Conservation (phyloP, 1,140 invertebrate genomes). For the Zaprionus camerounensis region DNA sequence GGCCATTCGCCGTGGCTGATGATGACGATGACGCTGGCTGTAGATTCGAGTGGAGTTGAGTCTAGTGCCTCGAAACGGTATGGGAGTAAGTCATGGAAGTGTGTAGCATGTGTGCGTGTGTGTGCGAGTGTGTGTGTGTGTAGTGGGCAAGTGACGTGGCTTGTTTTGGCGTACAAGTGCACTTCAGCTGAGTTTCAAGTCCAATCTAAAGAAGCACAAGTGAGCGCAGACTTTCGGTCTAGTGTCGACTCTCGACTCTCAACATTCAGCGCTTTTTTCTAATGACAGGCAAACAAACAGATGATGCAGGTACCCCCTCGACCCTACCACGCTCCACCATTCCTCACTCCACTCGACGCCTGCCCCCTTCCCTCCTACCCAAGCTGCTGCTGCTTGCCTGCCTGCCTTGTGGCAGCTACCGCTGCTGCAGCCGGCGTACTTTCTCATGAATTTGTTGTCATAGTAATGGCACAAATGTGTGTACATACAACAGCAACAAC, state of each 20-base stretch:
- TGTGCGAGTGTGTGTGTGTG: slow-evolving; percentile 48
- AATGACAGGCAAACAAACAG: slow-evolving; percentile 81
- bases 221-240: slow-evolving; percentile 80
- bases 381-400: background rate
- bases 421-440: slow-evolving; percentile 51
- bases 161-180: slow-evolving; percentile 81
- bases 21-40: slow-evolving; percentile 46
- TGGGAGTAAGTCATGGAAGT: background rate
- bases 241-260: slow-evolving; percentile 61
- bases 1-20: slow-evolving; percentile 56
- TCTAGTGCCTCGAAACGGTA: slow-evolving; percentile 1
- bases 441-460: slow-evolving; percentile 74
- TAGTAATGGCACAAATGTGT: slow-evolving; percentile 56
- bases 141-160: slow-evolving; percentile 78
- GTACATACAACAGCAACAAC: slow-evolving; percentile 35
- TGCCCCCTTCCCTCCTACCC: background rate
- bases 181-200: slow-evolving; percentile 80
- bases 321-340: background rate
- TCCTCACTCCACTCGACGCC: slow-evolving; percentile 5
- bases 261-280: slow-evolving; percentile 67
- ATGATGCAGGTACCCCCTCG: slow-evolving; percentile 49
- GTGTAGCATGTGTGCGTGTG: slow-evolving; percentile 4
- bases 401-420: slow-evolving; percentile 45
- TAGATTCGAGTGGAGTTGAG: slow-evolving; percentile 19
- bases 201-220: slow-evolving; percentile 81